Conservation (phyloP, 2,113 vertebrate species). For the Microcebus griseorufus region DNA sequence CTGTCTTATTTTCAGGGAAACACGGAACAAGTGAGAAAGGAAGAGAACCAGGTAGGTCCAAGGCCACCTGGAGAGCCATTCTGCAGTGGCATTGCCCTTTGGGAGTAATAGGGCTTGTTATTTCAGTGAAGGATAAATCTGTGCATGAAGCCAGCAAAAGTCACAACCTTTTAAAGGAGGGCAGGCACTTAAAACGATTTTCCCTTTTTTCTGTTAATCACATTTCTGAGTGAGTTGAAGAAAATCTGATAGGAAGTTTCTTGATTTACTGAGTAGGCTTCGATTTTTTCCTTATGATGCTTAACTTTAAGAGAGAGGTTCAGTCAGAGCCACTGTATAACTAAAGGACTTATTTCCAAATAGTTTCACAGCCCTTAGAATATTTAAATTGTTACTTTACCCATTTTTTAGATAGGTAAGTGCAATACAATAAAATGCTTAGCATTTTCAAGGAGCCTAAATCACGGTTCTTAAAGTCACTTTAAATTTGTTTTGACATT, state of each 20-base stretch:
- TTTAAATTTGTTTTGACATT: slow-evolving; percentile 74
- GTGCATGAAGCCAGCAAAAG: neutral
- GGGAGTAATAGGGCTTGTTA: neutral
- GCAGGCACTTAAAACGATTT: neutral
- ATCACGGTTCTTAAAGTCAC: slow-evolving; percentile 69
- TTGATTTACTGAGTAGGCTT: slow-evolving; percentile 68
- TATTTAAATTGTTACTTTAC: slow-evolving; percentile 67
- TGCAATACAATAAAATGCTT: slow-evolving; percentile 69
- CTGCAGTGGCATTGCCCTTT: neutral
- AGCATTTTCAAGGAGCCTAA: slow-evolving; percentile 68
- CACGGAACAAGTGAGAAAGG: neutral
- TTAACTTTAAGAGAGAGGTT: slow-evolving; percentile 60
- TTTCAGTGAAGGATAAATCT: slow-evolving; percentile 14
- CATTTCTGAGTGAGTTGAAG: slow-evolving; percentile 65
- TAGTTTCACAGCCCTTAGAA: slow-evolving; percentile 51
- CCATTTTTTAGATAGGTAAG: slow-evolving; percentile 79
- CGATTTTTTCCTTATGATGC: slow-evolving; percentile 40
- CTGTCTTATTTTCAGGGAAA: too few relatives aligned
- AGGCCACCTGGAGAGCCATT: neutral
- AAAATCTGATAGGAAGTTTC: slow-evolving; percentile 48
- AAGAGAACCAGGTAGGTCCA: neutral
- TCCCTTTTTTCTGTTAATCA: slow-evolving; percentile 37
- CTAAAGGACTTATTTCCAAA: slow-evolving; percentile 61
- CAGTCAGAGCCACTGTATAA: slow-evolving; percentile 42
- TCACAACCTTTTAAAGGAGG: slow-evolving; percentile 9